Evolutionary conservation across 1,140 invertebrate species (phyloP), one percentile per base, ranked within the genome.

Genomic region (Andrena cerasifolii): DNA sequence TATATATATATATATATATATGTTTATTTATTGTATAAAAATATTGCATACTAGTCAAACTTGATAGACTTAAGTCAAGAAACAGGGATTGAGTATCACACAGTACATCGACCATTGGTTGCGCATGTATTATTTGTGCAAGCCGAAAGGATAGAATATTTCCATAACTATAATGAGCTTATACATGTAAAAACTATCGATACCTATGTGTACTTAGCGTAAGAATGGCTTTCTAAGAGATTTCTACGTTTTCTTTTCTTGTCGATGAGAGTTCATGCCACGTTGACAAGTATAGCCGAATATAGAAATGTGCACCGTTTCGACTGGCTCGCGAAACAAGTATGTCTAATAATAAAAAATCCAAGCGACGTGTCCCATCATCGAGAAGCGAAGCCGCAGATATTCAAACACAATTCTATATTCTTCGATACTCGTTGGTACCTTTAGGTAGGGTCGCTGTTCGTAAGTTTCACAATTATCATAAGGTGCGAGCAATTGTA

Each of bases 161-260:
- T 91, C 86, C 84, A 87, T 91, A 89, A 91, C 84, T 91, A 88
- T 92, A 91, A 92, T 92, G 91, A 92, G 91, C 91, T 92, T 92
- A 92, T 92, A 89, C 73, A 80, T 91, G 88, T 92, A 91, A 91
- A 91, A 89, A 90, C 81, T 91, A 92, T 89, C 83, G 87, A 91
- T 91, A 91, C 87, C 83, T 91, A 91, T 91, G 88, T 91, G 91
- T 92, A 92, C 86, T 84, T 92, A 91, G 79, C 28, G 82, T 92
- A 91, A 92, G 86, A 87, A 84, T 86, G 85, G 79, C 86, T 91
- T 90, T 85, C 85, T 80, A 81, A 83, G 77, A 79, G 75, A 78
- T 86, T 82, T 83, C 61, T 77, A 72, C 43, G 61, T 82, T 74
- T 63, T 77, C 47, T 80, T 56, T 79, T 63, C 58, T 65, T 72